These are phyloP conservation scores for Trochalopteron elliotii DNA, from an alignment of 2,113 vertebrate species.

Conservation along the genomic window DNA sequence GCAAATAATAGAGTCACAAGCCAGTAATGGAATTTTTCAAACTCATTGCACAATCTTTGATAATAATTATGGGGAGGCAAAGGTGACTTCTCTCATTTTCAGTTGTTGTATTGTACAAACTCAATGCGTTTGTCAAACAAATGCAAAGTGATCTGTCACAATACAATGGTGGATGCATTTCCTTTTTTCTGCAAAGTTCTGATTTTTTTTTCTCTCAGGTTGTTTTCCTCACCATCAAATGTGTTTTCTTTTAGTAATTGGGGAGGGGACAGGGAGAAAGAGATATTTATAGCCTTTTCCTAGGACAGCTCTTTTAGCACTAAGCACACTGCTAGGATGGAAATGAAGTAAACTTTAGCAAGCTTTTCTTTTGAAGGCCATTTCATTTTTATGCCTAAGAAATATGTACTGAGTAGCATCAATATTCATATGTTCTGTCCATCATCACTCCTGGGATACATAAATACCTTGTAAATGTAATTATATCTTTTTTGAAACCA, in stretches of 20 bases:
- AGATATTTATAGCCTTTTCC: neutral
- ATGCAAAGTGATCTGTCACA: neutral
- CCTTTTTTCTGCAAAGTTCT: neutral
- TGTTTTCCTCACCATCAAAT: neutral
- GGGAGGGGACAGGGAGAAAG: neutral
- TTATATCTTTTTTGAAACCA: neutral
- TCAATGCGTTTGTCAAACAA: neutral
- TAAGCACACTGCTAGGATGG: neutral
- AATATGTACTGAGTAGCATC: neutral
- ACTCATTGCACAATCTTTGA: neutral
- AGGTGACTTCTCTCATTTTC: neutral
- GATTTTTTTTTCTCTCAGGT: neutral
- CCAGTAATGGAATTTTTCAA: constrained; percentile 6
- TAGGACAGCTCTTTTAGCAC: neutral
- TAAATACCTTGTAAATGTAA: neutral
- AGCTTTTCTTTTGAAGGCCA: neutral
- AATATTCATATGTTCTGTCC: neutral
- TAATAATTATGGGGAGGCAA: constrained; percentile 4
- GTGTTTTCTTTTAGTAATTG: neutral
- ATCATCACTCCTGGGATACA: neutral
- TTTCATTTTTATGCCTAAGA: neutral
- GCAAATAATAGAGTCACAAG: neutral
- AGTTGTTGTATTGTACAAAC: neutral
- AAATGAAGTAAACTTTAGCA: neutral
- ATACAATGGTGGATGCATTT: neutral